Percentiles rank a stretch among this genome's conserved stretches.
Evolutionary conservation across 2,113 vertebrate species (phyloP).

Genomic region (Phrynocephalus versicolor): DNA sequence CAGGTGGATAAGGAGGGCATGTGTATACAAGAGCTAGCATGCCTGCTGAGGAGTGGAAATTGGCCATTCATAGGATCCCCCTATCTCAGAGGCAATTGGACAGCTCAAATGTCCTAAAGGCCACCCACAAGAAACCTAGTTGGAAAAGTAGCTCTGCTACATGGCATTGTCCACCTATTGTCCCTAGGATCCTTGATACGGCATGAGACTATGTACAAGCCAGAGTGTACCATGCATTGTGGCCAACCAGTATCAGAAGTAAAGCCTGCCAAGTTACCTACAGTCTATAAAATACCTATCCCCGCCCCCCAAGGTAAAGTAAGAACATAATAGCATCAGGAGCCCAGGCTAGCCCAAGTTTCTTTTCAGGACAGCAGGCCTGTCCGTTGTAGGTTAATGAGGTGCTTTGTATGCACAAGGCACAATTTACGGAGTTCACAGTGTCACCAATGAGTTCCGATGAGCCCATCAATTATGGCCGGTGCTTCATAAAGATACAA

Average conservation of each 20-base stretch:
- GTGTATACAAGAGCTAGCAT: too few species aligned
- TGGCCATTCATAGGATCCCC: too few species aligned
- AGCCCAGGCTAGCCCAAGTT: neutral
- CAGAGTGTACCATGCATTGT: too few species aligned
- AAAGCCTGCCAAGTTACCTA: too few species aligned
- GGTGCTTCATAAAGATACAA: conserved; percentile 47
- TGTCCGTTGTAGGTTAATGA: conserved; percentile 55
- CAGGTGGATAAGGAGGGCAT: neutral
- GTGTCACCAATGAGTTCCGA: conserved; percentile 37
- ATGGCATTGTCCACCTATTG: neutral
- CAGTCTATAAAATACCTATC: too few species aligned
- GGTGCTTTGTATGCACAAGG: conserved; percentile 51
- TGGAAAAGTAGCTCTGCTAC: neutral
- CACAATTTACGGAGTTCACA: conserved; percentile 43
- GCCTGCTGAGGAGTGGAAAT: too few species aligned
- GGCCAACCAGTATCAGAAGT: too few species aligned
- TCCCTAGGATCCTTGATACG: too few species aligned
- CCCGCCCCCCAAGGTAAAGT: neutral
- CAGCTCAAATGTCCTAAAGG: too few species aligned
- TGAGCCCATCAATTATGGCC: conserved; percentile 56
- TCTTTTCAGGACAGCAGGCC: conserved; percentile 25
- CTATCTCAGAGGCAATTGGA: too few species aligned
- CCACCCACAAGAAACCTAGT: neutral
- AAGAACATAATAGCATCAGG: neutral
- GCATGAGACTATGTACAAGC: too few species aligned